Evolutionary conservation across 2,797 vertebrate species (phyloP).

Genomic region (Masticophis lateralis): DNA sequence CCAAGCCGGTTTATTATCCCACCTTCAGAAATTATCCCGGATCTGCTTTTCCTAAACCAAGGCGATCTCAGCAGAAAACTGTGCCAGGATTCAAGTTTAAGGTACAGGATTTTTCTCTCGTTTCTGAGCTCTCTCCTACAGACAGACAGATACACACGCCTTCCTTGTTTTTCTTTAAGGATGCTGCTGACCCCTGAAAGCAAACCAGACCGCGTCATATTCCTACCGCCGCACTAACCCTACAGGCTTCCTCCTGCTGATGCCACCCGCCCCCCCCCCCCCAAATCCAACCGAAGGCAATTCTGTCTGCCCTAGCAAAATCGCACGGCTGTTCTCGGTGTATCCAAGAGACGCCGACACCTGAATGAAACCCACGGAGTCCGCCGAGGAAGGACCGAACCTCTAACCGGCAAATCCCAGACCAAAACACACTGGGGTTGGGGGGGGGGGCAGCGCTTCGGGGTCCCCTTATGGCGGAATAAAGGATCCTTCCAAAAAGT

Average conservation of each 20-base stretch:
- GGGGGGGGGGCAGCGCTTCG: background rate
- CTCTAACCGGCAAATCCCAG: background rate
- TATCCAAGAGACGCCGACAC: background rate
- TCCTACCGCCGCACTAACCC: background rate
- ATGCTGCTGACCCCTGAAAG: background rate
- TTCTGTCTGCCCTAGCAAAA: background rate
- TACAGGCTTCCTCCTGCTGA: background rate
- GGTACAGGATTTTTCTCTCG: background rate
- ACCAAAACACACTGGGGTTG: background rate
- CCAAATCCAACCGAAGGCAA: background rate
- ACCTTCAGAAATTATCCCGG: background rate
- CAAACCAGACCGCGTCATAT: conserved; percentile 23
- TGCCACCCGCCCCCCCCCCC: background rate
- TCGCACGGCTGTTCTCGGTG: background rate
- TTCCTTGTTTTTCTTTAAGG: background rate
- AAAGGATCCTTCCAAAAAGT: background rate
- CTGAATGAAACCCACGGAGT: background rate
- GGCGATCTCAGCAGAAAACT: background rate
- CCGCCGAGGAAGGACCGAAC: background rate
- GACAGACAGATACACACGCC: no score
- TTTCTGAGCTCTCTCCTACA: background rate
- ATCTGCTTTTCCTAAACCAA: no score
- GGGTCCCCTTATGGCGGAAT: no score
- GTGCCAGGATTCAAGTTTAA: background rate
- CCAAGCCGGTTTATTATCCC: background rate